These are phyloP conservation scores for Narcine bancroftii DNA, from an alignment of 2,113 vertebrate species.

Conservation along the genomic window DNA sequence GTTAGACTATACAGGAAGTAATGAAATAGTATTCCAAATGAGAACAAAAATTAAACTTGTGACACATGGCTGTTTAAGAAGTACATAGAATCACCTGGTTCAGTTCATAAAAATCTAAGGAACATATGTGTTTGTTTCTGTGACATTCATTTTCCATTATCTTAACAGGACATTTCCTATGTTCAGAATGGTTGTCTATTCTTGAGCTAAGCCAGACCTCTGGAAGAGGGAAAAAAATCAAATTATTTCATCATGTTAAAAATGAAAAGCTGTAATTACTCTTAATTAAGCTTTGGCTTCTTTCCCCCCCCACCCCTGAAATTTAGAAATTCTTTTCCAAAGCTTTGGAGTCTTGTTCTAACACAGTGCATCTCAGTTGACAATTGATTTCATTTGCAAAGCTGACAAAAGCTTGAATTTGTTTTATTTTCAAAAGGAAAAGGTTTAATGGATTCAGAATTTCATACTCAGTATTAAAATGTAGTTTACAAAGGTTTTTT, in stretches of 20 bases:
- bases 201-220: slow-evolving; percentile 94
- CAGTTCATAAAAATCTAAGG: slow-evolving; percentile 21
- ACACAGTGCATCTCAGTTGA: slow-evolving; percentile 81
- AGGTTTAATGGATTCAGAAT: slow-evolving; percentile 58
- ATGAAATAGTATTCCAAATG: background rate
- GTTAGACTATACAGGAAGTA: background rate
- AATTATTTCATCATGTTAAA: slow-evolving; percentile 99
- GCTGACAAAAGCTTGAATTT: slow-evolving; percentile 67
- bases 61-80: background rate
- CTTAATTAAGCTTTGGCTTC: slow-evolving; percentile 95
- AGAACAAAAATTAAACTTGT: background rate
- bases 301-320: slow-evolving; percentile 56
- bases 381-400: slow-evolving; percentile 83
- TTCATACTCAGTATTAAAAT: slow-evolving; percentile 62
- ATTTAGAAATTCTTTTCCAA: slow-evolving; percentile 83
- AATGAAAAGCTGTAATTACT: slow-evolving; percentile 99
- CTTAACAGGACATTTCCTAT: slow-evolving; percentile 81
- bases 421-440: slow-evolving; percentile 57
- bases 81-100: slow-evolving; percentile 22
- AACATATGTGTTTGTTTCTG: slow-evolving; percentile 49
- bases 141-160: slow-evolving; percentile 80
- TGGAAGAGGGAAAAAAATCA: slow-evolving; percentile 84
- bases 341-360: slow-evolving; percentile 75
- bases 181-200: slow-evolving; percentile 88
- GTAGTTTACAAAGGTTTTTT: background rate